These are phyloP conservation scores for Augochlorella aurata DNA, from an alignment of 2,888 invertebrate genomes.

Conservation along the genomic window DNA sequence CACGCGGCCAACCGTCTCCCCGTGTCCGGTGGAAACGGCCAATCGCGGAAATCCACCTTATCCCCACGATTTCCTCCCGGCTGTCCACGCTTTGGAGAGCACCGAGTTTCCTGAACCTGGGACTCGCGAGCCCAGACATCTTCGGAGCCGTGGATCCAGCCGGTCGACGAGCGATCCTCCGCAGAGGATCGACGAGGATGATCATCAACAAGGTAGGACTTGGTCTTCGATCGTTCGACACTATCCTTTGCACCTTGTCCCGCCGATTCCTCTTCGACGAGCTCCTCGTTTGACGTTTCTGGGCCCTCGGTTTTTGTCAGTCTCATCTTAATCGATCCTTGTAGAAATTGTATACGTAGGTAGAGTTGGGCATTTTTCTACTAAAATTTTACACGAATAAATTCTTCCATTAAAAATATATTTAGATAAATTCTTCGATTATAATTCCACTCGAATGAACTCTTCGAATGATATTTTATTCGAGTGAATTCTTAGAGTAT, in stretches of 20 bases:
- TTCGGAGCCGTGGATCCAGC: constrained; percentile 26
- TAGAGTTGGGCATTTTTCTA: no score
- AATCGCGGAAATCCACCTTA: constrained; percentile 65
- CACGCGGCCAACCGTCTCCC: constrained; percentile 68
- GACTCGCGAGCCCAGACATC: constrained; percentile 28
- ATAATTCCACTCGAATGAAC: no score
- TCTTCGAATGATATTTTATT: no score
- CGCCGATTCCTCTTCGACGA: no score
- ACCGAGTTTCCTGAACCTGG: constrained; percentile 72
- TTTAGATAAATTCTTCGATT: no score
- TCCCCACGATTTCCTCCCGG: constrained; percentile 50
- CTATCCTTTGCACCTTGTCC: not conserved
- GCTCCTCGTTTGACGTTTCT: no score
- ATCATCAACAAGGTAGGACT: constrained; percentile 60
- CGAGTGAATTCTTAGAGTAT: no score
- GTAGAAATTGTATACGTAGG: no score
- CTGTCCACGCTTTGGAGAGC: constrained; percentile 69
- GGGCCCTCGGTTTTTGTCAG: no score
- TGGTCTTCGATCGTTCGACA: constrained; percentile 12
- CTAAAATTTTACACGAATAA: no score
- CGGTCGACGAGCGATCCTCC: constrained; percentile 20
- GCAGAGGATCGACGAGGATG: constrained; percentile 46
- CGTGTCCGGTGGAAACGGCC: constrained; percentile 73
- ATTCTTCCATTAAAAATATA: no score
- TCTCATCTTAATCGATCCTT: no score